Conservation (phyloP, 2,113 vertebrate species). For the Engystomops pustulosus region DNA sequence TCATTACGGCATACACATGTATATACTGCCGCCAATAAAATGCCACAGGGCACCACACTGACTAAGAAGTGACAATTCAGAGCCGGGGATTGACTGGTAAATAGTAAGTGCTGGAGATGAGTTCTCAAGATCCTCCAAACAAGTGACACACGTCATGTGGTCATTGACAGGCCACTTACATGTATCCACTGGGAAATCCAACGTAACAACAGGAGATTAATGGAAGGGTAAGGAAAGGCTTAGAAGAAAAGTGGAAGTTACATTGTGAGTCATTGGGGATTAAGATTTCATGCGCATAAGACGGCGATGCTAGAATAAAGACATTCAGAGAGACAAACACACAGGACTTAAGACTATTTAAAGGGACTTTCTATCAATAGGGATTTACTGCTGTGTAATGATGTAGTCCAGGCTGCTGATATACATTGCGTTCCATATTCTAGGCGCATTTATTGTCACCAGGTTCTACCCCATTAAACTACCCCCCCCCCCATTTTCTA, state of each 20-base stretch:
- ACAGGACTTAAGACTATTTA: neutral
- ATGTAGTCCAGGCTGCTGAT: too few species aligned
- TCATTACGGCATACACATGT: conserved; percentile 44
- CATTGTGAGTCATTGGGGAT: neutral
- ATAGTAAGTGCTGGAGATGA: conserved; percentile 28
- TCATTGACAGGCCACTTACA: conserved; percentile 17
- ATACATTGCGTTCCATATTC: too few species aligned
- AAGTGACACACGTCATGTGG: conserved; percentile 36
- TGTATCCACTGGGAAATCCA: conserved; percentile 19
- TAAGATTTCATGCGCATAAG: neutral
- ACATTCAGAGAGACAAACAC: neutral
- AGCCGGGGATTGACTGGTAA: conserved; percentile 22
- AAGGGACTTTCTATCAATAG: neutral
- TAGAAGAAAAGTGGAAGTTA: neutral
- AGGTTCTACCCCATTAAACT: too few species aligned
- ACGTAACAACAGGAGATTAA: conserved; percentile 39
- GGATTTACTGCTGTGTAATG: too few species aligned
- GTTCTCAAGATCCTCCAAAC: neutral
- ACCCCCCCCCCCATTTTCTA: too few species aligned
- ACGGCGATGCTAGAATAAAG: neutral
- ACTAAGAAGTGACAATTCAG: conserved; percentile 37
- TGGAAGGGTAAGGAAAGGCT: conserved; percentile 18
- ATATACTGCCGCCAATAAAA: conserved; percentile 41
- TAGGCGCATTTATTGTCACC: too few species aligned
- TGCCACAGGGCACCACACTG: conserved; percentile 11